Percentiles rank a stretch among this genome's conserved stretches.
Conservation (phyloP, 2,888 invertebrate species). For the Parasteatoda lunata region DNA sequence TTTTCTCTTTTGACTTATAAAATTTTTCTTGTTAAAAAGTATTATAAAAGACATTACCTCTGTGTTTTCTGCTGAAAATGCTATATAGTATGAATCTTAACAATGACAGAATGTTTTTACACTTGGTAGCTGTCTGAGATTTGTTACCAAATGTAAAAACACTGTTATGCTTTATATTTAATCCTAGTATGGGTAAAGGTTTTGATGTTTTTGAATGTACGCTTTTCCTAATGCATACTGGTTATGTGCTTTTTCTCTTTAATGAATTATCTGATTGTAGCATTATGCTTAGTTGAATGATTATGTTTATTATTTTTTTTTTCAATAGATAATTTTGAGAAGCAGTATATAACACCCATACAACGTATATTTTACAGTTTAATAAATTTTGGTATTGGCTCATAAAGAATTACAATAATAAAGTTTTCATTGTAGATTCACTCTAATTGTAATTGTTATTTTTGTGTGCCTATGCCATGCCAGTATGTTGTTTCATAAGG, state of each 20-base stretch:
- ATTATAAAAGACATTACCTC: too few species aligned
- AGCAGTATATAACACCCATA: background rate
- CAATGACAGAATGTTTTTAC: background rate
- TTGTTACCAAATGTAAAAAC: background rate
- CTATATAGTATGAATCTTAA: too few species aligned
- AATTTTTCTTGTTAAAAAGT: too few species aligned
- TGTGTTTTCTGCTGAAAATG: too few species aligned
- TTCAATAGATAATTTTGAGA: background rate
- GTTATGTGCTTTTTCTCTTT: constrained; percentile 25
- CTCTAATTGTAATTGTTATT: constrained; percentile 26
- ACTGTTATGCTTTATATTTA: constrained; percentile 12
- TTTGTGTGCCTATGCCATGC: constrained; percentile 66
- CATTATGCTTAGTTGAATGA: background rate
- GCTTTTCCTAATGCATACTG: constrained; percentile 38
- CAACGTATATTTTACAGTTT: too few species aligned
- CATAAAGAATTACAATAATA: constrained; percentile 9
- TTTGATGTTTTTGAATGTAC: constrained; percentile 7
- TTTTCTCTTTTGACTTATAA: too few species aligned
- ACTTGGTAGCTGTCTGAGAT: background rate
- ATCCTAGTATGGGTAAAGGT: constrained; percentile 27
- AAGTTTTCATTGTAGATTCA: constrained; percentile 27
- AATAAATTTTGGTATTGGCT: too few species aligned
- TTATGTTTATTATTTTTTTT: background rate
- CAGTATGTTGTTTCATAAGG: constrained; percentile 60
- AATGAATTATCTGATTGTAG: background rate